phyloP scores from a whole-genome alignment of 2,113 vertebrate genomes.

The Sprattus sprattus region DNA sequence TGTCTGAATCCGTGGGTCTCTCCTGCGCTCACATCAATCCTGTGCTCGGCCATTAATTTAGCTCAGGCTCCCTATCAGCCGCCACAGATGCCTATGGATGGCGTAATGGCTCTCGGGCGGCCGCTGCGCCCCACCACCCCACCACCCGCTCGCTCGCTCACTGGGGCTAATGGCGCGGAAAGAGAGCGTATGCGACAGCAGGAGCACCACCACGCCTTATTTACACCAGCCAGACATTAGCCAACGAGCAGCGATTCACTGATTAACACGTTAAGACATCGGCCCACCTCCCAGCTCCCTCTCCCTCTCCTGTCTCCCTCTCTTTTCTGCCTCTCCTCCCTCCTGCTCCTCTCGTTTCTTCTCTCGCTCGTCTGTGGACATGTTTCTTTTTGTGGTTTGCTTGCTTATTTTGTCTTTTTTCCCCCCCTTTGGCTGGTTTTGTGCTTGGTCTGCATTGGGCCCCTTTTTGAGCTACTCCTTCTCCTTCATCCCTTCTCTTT shows the following conservation, averaged over 20 bases:
- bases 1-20: conserved; percentile 71
- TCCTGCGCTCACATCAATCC: conserved; percentile 75
- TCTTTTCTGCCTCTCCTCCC: conserved; percentile 8
- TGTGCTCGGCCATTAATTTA: conserved; percentile 90
- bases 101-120: conserved; percentile 85
- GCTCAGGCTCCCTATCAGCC: conserved; percentile 95
- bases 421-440: background rate
- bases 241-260: conserved; percentile 71
- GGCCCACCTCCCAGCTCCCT: conserved; percentile 34
- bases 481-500: background rate
- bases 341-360: background rate
- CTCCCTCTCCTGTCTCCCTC: background rate
- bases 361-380: background rate
- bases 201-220: conserved; percentile 83
- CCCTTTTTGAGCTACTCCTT: conserved; percentile 37
- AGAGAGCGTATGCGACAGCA: conserved; percentile 88
- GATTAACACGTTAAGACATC: conserved; percentile 72
- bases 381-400: background rate
- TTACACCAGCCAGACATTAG: conserved; percentile 87
- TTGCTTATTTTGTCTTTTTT: conserved; percentile 18
- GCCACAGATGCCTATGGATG: conserved; percentile 97
- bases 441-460: background rate
- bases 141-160: conserved; percentile 69
- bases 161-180: conserved; percentile 95
- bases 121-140: background rate